These are phyloP conservation scores for Eristalis tenax DNA, from an alignment of 2,888 invertebrate species.

Conservation along the genomic window DNA sequence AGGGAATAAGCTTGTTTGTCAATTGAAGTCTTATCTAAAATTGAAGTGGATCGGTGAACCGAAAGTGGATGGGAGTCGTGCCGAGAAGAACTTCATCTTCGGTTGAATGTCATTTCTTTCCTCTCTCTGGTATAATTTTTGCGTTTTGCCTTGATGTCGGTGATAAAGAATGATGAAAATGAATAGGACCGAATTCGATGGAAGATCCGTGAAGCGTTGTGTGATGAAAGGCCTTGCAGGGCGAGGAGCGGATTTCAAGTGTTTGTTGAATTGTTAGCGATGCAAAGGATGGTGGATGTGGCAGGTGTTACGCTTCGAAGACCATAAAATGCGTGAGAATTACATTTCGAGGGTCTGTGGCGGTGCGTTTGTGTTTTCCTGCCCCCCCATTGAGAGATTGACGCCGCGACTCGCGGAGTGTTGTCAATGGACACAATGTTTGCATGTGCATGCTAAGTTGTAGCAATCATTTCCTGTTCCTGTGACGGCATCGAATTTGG, in stretches of 20 bases:
- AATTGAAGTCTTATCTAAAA: slow-evolving; percentile 67
- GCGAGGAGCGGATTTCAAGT: not conserved
- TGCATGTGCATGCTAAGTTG: too few relatives aligned
- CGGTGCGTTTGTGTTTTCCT: too few relatives aligned
- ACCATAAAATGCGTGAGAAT: not conserved
- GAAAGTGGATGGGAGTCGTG: not conserved
- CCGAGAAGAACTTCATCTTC: slow-evolving; percentile 25
- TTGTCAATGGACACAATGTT: too few relatives aligned
- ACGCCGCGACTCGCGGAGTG: too few relatives aligned
- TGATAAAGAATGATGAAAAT: not conserved
- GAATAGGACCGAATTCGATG: not conserved
- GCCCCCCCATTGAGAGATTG: too few relatives aligned
- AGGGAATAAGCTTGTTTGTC: slow-evolving; percentile 71
- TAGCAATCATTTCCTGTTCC: too few relatives aligned
- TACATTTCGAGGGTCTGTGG: not conserved
- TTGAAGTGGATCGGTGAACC: slow-evolving; percentile 35
- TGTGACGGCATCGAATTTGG: too few relatives aligned
- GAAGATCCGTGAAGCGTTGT: not conserved
- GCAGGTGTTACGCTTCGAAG: not conserved
- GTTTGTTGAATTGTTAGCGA: not conserved
- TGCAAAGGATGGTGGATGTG: not conserved
- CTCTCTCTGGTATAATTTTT: not conserved
- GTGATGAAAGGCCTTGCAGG: not conserved
- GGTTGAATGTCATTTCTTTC: slow-evolving; percentile 2
- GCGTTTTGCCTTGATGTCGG: slow-evolving; percentile 7